Evolutionary conservation across 1,140 invertebrate species (phyloP).

Genomic region (Mesaphorura yosii): DNA sequence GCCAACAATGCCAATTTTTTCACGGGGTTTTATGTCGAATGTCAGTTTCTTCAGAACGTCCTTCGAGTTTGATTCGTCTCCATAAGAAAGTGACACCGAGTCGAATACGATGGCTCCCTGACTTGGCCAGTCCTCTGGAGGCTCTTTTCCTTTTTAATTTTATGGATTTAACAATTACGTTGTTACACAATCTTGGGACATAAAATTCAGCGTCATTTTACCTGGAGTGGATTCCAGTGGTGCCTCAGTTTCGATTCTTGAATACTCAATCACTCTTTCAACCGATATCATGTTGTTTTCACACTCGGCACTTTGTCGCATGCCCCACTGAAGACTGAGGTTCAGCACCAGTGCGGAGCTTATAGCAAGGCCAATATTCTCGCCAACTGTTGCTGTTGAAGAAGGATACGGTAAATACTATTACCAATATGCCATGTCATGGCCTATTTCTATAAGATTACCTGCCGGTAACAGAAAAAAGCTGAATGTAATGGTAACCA

Average conservation of each 20-base stretch:
- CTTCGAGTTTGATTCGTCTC: constrained; percentile 25
- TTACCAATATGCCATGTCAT: neutral
- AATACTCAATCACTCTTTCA: constrained; percentile 68
- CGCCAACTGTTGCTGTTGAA: constrained; percentile 53
- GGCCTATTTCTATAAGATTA: constrained; percentile 6
- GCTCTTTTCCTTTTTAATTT: too few relatives aligned
- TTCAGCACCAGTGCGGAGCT: constrained; percentile 67
- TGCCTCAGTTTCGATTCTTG: constrained; percentile 47
- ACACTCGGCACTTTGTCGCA: constrained; percentile 66
- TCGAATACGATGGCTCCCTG: neutral
- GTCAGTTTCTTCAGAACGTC: constrained; percentile 45
- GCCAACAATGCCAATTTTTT: constrained; percentile 59
- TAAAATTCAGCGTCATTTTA: neutral
- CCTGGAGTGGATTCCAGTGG: constrained; percentile 40
- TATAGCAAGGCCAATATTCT: constrained; percentile 66
- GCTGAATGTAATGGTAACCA: constrained; percentile 10
- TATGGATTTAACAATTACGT: neutral
- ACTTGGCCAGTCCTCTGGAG: neutral
- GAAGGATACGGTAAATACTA: neutral
- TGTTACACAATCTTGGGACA: neutral
- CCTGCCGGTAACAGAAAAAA: constrained; percentile 11
- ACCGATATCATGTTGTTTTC: constrained; percentile 80
- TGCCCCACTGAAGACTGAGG: constrained; percentile 77
- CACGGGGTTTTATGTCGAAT: constrained; percentile 43
- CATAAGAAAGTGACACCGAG: neutral